Base-by-base conservation (phyloP, 2,113 vertebrate species). In the Eulemur rufifrons region DNA sequence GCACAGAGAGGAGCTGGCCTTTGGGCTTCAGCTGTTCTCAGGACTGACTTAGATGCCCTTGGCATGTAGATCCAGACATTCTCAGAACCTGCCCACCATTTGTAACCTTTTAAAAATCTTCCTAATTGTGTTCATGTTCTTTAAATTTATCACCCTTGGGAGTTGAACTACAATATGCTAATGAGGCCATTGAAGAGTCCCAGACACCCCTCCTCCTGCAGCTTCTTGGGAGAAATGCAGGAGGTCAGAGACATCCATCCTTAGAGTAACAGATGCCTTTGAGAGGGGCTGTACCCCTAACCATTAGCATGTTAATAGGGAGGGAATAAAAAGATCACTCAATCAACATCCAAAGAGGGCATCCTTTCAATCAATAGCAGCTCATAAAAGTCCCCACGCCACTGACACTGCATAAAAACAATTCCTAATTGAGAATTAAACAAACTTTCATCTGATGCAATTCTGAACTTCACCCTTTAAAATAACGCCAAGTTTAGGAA, bases 401-500 rank as follows among this genome's bases (percentile, higher is more conserved):
- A 89, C 64, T 1, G 47, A 91, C 91, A 93, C 32, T 32, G 76
- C 86, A 93, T 83, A 81, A 96, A 94, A 96, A 96, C 85, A 97
- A 96, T 95, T 86, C 78, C 21, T 97, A 85, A 93, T 94, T 97
- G 94, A 93, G 93, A 97, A 96, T 92, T 97, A 95, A 97, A 95
- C 96, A 96, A 97, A 97, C 92, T 96, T 98, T 89, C 69, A 93
- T 97, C 94, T 87, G 52, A 92, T 23, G 32, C 54, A 82, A 86
- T 96, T 85, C 86, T 87, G 86, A 93, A 95, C 94, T 91, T 95
- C 87, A 95, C 76, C 92, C 89, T 97, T 97, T 92, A 97, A 96
- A 96, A 97, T 69, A 94, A 91, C 50, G 77, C 94, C 96, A 94
- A 91, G 83, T 94, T 97, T 59, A 93, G 89, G 96, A 97, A 77